These are phyloP conservation scores for Chelonus insularis DNA, from an alignment of 1,140 invertebrate species.

Conservation along the genomic window DNA sequence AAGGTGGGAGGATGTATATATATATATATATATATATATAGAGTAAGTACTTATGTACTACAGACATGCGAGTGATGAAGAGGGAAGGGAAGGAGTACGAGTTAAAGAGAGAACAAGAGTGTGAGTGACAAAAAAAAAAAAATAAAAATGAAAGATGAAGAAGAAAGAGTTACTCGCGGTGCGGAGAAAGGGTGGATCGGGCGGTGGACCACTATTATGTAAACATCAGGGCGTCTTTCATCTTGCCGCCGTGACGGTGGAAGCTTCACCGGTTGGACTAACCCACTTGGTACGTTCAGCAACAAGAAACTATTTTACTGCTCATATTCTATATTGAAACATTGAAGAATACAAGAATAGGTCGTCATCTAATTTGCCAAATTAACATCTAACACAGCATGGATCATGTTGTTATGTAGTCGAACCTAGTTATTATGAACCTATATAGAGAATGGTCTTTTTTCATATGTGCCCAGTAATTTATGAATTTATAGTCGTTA, in stretches of 20 bases:
- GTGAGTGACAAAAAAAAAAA: too few species aligned
- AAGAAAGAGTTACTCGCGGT: background rate
- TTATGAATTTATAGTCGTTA: too few species aligned
- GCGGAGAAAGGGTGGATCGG: constrained; percentile 26
- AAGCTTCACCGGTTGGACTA: too few species aligned
- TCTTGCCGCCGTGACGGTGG: constrained; percentile 32
- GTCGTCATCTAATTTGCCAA: too few species aligned
- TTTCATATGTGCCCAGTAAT: too few species aligned
- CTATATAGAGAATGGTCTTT: too few species aligned
- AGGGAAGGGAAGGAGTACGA: too few species aligned
- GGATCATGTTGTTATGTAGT: too few species aligned
- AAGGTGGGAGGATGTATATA: constrained; percentile 4
- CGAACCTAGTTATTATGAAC: too few species aligned
- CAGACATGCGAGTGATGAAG: background rate
- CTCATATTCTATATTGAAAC: too few species aligned
- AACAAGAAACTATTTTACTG: background rate
- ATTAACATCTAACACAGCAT: too few species aligned
- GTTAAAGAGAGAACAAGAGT: constrained; percentile 8
- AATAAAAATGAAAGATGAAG: background rate
- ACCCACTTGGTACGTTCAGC: background rate
- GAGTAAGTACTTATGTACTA: background rate
- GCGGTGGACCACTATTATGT: constrained; percentile 45
- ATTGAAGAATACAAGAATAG: too few species aligned
- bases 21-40: background rate
- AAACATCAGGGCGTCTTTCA: constrained; percentile 47